phyloP scores from a whole-genome alignment of 64 coral and sea anemone species.

The Acropora tenuis region DNA sequence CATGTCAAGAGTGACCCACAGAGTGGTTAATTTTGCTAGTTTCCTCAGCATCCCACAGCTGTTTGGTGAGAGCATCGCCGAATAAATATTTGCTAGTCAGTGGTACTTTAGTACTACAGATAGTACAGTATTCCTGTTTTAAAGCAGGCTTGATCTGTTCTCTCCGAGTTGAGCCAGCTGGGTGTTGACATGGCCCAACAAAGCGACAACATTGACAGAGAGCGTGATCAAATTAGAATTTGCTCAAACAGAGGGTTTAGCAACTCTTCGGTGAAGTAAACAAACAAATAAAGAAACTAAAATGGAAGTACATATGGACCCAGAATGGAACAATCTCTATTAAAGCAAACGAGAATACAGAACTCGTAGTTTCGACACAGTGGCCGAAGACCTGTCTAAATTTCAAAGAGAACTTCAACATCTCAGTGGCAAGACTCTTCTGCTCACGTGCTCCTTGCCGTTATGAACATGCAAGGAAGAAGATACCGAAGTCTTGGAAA shows the following conservation, averaged over 20 bases:
- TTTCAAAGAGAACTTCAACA: not conserved
- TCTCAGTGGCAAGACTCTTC: too few relatives aligned
- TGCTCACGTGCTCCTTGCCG: too few relatives aligned
- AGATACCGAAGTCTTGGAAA: too few relatives aligned
- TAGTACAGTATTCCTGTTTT: not conserved
- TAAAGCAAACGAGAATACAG: constrained; percentile 4
- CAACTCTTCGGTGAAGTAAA: constrained; percentile 49
- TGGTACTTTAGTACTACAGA: not conserved
- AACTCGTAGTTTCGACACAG: not conserved
- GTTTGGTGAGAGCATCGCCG: not conserved
- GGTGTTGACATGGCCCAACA: not conserved
- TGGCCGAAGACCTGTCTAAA: constrained; percentile 6
- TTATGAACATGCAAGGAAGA: too few relatives aligned
- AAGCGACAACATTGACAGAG: too few relatives aligned
- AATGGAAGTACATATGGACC: constrained; percentile 71
- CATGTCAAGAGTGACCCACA: not conserved
- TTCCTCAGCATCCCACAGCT: too few relatives aligned
- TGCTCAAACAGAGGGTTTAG: too few relatives aligned
- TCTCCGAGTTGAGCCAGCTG: constrained; percentile 7
- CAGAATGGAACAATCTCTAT: constrained; percentile 57
- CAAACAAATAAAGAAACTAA: constrained; percentile 15
- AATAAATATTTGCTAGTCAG: too few relatives aligned
- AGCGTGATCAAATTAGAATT: too few relatives aligned
- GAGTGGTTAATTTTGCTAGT: not conserved
- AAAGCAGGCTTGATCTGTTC: constrained; percentile 52